Evolutionary conservation across 2,113 vertebrate species (phyloP), one percentile per base, ranked within the genome.

Genomic region (Heterotis niloticus): DNA sequence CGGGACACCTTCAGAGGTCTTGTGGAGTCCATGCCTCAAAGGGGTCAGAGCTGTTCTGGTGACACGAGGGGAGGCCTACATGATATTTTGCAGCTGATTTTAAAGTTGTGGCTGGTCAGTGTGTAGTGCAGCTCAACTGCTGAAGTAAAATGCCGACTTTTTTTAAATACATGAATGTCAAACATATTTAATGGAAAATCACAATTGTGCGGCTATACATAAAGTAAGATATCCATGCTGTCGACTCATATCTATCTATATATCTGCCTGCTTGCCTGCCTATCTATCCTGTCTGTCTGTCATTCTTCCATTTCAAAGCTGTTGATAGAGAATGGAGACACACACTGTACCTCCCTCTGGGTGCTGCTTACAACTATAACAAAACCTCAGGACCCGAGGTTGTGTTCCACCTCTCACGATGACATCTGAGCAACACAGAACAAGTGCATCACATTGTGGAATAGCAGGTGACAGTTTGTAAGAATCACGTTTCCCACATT

Each of bases 311-410:
- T n/a, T n/a, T n/a, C 10, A 44, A 10, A 17, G 52, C 10, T 20
- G 54, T 24, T 78, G 77, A 78, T 57, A 11, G 44, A 44, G 17
- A 69, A 20, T 56, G 26, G 17, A 59, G 57, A 70, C 77, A 69
- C 52, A 78, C 29, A 51, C 57, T 51, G 24, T 28, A 34, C 76
- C 29, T 34, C n/a, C 18, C 26, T 5, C n/a, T 23, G 2, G 29
- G 7, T 13, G 5, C n/a, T 54, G 57, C 57, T 75, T 7, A n/a
- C 29, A 52, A 56, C 34, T 44, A 65, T 18, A 65, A 10, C 18
- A n/a, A 51, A 52, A 34, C 24, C 16, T 20, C 74, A 75, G 26
- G 18, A 51, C 29, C 75, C 44, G 28, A 10, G 44, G 64, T 44
- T 64, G 29, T 51, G 60, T 29, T 51, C 28, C 18, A n/a, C 34